Evolutionary conservation across 2,113 vertebrate species (phyloP).

Genomic region (Pimephales promelas): DNA sequence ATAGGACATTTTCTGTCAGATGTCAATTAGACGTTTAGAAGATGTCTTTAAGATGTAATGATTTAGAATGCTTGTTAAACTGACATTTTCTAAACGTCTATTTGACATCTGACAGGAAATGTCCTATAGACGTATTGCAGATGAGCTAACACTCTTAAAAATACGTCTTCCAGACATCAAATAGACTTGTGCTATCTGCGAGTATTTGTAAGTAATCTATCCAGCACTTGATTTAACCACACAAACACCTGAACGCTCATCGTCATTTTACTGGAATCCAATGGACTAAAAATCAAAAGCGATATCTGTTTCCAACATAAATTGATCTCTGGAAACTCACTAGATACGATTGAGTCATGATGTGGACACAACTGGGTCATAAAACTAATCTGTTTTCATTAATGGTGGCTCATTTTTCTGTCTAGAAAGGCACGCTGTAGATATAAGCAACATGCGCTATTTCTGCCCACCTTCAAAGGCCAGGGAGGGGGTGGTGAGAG

Average conservation of each 20-base stretch:
- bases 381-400: slow-evolving; percentile 43
- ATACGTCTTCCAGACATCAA: too few relatives aligned
- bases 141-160: too few relatives aligned
- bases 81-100: too few relatives aligned
- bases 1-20: too few relatives aligned
- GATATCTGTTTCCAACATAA: neutral
- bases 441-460: slow-evolving; percentile 45
- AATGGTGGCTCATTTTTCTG: slow-evolving; percentile 40
- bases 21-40: too few relatives aligned
- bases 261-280: neutral
- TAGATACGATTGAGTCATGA: slow-evolving; percentile 11
- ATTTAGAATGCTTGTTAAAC: too few relatives aligned
- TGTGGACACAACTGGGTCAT: slow-evolving; percentile 28
- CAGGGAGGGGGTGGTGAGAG: slow-evolving; percentile 42
- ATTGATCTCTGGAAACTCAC: neutral
- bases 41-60: too few relatives aligned
- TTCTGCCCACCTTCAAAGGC: slow-evolving; percentile 53
- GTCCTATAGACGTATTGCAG: too few relatives aligned
- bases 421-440: slow-evolving; percentile 44
- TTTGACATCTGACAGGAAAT: too few relatives aligned
- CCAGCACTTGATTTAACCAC: neutral
- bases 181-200: too few relatives aligned
- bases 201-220: too few relatives aligned
- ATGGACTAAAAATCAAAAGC: neutral
- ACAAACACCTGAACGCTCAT: neutral